phyloP scores from a whole-genome alignment of 2,113 vertebrate species.

The Hydrolagus affinis region DNA sequence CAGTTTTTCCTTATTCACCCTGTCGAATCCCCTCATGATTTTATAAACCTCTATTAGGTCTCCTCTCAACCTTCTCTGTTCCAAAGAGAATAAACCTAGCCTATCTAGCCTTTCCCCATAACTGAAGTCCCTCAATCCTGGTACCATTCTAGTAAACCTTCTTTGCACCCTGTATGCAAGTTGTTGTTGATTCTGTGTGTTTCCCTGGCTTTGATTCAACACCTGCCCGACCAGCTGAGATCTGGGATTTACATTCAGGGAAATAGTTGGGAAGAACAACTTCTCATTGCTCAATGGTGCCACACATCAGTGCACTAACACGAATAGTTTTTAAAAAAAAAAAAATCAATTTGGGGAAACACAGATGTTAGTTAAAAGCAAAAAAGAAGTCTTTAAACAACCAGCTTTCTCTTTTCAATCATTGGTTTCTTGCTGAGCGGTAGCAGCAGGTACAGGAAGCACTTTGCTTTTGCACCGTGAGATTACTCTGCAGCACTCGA shows the following conservation, averaged over 20 bases:
- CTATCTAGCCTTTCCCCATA: too few relatives aligned
- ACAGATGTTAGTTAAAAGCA: not conserved
- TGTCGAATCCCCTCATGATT: too few relatives aligned
- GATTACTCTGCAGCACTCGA: not conserved
- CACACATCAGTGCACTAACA: not conserved
- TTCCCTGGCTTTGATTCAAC: too few relatives aligned
- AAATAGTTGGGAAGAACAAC: not conserved
- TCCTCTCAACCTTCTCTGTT: too few relatives aligned
- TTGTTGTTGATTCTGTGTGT: too few relatives aligned
- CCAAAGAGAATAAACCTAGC: too few relatives aligned
- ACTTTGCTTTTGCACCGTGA: not conserved
- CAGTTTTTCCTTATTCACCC: too few relatives aligned
- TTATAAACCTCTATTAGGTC: too few relatives aligned
- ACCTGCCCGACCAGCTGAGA: not conserved
- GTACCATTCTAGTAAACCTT: too few relatives aligned
- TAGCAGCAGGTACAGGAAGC: not conserved
- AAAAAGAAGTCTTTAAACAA: not conserved
- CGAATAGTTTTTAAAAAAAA: not conserved
- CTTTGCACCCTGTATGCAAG: too few relatives aligned
- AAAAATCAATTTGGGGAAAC: not conserved
- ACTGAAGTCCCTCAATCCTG: too few relatives aligned
- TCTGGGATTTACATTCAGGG: not conserved
- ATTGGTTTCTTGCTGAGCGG: not conserved
- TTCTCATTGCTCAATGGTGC: not conserved
- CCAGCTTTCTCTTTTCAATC: not conserved